A percentile compares a stretch with the other conserved stretches of the same genome.
Conservation (phyloP, 2,113 vertebrate genomes). For the Nothoprocta perdicaria region DNA sequence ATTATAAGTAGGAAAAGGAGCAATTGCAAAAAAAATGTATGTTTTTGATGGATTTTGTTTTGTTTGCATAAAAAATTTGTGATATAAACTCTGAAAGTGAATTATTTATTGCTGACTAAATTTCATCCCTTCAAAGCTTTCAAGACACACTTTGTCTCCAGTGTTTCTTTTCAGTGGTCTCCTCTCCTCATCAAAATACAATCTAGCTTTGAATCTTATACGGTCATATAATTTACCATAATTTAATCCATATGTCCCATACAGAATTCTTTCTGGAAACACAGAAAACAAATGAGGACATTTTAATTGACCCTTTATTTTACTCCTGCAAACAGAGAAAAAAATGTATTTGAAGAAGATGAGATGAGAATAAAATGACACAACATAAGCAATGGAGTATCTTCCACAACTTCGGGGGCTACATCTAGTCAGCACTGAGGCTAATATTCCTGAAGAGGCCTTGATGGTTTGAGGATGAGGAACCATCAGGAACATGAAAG, state of each 20-base stretch:
- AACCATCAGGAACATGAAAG: neutral
- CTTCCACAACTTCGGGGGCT: neutral
- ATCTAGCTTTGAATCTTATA: neutral
- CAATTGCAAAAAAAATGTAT: too few relatives aligned
- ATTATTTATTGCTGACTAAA: neutral
- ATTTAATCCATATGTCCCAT: neutral
- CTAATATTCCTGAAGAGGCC: neutral
- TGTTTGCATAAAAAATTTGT: neutral
- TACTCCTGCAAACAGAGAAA: neutral
- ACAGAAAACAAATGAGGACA: neutral
- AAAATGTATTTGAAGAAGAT: neutral
- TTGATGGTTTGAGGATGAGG: neutral
- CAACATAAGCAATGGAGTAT: neutral
- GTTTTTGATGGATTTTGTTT: neutral
- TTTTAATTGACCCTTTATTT: neutral
- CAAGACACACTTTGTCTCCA: neutral
- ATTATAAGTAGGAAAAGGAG: neutral
- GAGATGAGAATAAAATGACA: neutral
- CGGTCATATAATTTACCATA: neutral
- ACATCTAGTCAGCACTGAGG: fast-evolving
- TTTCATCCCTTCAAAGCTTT: neutral
- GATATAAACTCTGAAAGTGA: neutral
- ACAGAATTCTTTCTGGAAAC: neutral
- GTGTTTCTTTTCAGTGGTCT: neutral
- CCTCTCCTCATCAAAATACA: neutral